Base-by-base conservation (phyloP, 2,797 vertebrate genomes). In the Leuciscus waleckii region DNA sequence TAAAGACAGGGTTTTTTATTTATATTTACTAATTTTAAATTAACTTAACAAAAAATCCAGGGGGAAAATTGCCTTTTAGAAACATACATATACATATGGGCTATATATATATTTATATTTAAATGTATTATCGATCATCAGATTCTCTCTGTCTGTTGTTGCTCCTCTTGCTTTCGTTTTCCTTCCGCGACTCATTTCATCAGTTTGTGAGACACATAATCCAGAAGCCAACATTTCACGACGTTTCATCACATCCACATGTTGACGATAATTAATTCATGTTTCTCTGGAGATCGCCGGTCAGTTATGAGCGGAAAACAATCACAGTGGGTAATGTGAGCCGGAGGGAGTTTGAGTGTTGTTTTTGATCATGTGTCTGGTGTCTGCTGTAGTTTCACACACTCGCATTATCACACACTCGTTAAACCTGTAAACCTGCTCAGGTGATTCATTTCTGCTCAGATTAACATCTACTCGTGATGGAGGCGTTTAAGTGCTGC, bases 241-340 rank as follows among this genome's bases (percentile, higher is more conserved):
- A 51, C n/a, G 63, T 86, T 71, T 26, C 81, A 86, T 79, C 74
- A 86, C 32, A 63, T 77, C 74, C 37, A 76, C 29, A 1, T 65
- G 63, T 65, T 65, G 16, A 65, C 0, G 14, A 32, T 65, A 37
- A 86, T 81, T 75, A 74, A 41, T 81, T 75, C 39, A 56, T 68
- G 79, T 76, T 81, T 19, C 19, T 37, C 5, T 74, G 37, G 39
- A 68, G 80, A 67, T 65, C 35, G 46, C 6, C 56, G 2, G 77
- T 75, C 70, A 67, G 37, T 77, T 70, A 54, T 26, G 56, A 13
- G 35, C 5, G 1, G n/a, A 37, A 75, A 51, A 82, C 54, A 73
- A 78, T 80, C 37, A 9, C 35, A 37, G n/a, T 1, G 67, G 41
- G 29, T 65, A 32, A 65, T 32, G 8, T 17, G 63, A 65, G 29